Base-by-base conservation (phyloP, 2,888 invertebrate species). In the Malthinus seriepunctatus region DNA sequence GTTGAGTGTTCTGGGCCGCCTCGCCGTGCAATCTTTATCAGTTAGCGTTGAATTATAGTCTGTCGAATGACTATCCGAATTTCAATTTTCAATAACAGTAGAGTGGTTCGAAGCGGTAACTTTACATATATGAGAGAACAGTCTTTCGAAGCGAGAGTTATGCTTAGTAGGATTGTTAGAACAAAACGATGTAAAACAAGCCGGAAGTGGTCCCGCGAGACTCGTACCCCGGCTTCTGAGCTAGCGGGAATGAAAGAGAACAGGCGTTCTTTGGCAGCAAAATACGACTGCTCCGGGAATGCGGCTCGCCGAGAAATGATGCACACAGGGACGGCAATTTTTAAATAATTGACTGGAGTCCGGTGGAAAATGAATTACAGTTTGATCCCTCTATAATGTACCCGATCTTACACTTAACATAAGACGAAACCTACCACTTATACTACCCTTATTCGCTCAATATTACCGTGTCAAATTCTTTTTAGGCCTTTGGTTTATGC, bases 331-430 rank as follows among this genome's bases (percentile, higher is more conserved):
- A 78, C 77, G 74, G 78, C 79, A 80, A 79, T 80, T 80, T 79
- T 79, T 80, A 79, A 80, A 80, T 80, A 80, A 80, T 80, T 80
- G 80, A 80, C 80, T 77, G 76, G 78, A 73, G 80, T 80, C 80
- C 80, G 79, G 79, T 79, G 73, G 78, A 79, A 79, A 79, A 80
- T 80, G 80, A 80, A 79, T 80, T 80, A 80, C 79, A 73, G 75
- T 71, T 68, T 56, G 60, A 65, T 63, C 67, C 69, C 67, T 65
- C 67, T 64, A 68, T 69, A 70, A 69, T 63, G 62, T 69, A 70
- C 68, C 66, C 62, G 68, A 75, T 73, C 71, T 75, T 73, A 73
- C 71, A 70, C 71, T 72, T 74, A 2, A 71, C 47, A 55, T 69
- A 73, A 74, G 73, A 75, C 73, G 73, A 69, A n/a, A 71, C 70